Conservation (phyloP, 2,113 vertebrate genomes). For the Eleginops maclovinus region DNA sequence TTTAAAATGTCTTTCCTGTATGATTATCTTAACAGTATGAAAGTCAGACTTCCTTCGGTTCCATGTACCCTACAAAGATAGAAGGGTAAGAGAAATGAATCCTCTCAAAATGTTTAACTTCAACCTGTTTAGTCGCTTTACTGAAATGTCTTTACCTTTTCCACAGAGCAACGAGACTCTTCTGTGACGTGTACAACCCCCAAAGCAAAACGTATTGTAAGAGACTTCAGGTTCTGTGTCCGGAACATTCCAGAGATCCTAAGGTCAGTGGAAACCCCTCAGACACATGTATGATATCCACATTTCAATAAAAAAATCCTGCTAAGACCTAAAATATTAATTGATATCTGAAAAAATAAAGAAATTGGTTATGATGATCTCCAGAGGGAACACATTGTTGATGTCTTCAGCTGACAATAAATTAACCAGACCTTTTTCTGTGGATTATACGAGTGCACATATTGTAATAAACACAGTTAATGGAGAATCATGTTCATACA, state of each 20-base stretch:
- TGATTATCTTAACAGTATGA: conserved; percentile 85
- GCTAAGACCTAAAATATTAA: no score
- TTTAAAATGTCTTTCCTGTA: not conserved
- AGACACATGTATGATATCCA: not conserved
- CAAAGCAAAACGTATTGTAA: conserved; percentile 97
- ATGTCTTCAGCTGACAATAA: no score
- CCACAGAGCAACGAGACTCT: conserved; percentile 90
- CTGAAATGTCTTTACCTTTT: not conserved
- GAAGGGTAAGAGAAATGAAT: conserved; percentile 87
- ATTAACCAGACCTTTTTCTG: no score
- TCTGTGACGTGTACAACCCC: conserved; percentile 95
- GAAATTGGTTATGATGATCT: no score
- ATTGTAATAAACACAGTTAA: no score
- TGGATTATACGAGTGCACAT: no score
- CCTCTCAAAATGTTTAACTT: not conserved
- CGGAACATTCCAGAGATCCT: conserved; percentile 94
- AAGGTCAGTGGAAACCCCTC: conserved; percentile 83
- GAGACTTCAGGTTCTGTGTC: conserved; percentile 93
- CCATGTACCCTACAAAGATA: conserved; percentile 94
- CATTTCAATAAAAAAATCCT: no score
- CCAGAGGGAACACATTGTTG: no score
- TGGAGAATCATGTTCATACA: no score
- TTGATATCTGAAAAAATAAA: no score
- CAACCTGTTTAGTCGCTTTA: not conserved
- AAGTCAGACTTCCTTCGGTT: conserved; percentile 95